Evolutionary conservation across 2,888 invertebrate genomes (phyloP), one percentile per base, ranked within the genome.

Genomic region (Tortrix viridana): DNA sequence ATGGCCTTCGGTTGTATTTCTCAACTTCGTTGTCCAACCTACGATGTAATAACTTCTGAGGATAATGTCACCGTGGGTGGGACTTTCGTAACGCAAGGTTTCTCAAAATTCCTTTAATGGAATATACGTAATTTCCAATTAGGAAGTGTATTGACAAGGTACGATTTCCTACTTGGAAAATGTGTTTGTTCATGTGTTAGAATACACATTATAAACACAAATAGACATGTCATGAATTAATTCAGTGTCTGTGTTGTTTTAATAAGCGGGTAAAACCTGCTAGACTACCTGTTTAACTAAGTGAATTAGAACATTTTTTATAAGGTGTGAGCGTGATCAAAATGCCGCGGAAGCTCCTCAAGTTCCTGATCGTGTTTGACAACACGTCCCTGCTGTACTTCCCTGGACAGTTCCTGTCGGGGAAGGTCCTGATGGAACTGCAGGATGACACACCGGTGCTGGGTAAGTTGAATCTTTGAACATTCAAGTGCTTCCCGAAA

Each of bases 371-470:
- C 76, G 94, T 98, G 69, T 97, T 98, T 89, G 98, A 98, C 89
- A 98, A 98, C 84, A 97, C 97, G 50, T 98, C 97, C 75, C 90
- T 98, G 69, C 88, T 98, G 65, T 98, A 98, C 87, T 98, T 98
- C 83, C 98, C 98, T 66, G 98, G 98, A 5, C 97, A 98, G 86
- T 98, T 98, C 87, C 92, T 98, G 70, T 97, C 97, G 59, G 98
- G 98, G 44, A 94, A 97, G 80, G 98, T 98, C 62, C 94, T 98
- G 59, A 96, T 98, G 82, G 98, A 98, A 84, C 91, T 98, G 68
- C 98, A 98, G 85, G 98, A 98, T 89, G 97, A 98, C 87, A 98
- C 98, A 70, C 96, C 97, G 68, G 96, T 97, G n/a, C 89, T 96
- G 75, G 96, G 96, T 96, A 89, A 94, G 94, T 43, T n/a, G n/a